phyloP scores from a whole-genome alignment of 2,888 invertebrate genomes.

The Melikaiella ostensackeni region DNA sequence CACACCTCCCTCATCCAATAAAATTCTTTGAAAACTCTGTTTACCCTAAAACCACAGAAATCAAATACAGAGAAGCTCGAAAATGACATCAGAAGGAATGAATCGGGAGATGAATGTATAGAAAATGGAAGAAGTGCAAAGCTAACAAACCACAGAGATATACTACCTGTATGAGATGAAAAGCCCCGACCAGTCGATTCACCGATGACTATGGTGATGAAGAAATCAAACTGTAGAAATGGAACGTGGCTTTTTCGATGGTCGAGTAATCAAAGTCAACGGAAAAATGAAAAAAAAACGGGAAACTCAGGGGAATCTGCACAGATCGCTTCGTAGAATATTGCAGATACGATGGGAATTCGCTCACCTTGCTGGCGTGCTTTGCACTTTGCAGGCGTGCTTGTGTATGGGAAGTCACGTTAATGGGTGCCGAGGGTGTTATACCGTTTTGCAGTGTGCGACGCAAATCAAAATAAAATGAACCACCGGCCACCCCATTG shows the following conservation, averaged over 20 bases:
- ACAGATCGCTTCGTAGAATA: constrained; percentile 12
- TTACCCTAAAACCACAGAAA: too few species aligned
- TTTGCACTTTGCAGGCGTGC: constrained; percentile 22
- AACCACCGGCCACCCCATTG: constrained; percentile 31
- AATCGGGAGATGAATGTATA: too few species aligned
- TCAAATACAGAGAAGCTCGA: too few species aligned
- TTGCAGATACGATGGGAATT: constrained; percentile 28
- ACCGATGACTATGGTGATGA: not conserved
- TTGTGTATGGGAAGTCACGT: constrained; percentile 25
- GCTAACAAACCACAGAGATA: not conserved
- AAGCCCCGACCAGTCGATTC: constrained; percentile 4
- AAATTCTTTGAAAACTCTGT: too few species aligned
- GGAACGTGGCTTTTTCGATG: constrained; percentile 11
- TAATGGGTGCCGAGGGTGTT: constrained; percentile 33
- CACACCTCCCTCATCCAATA: too few species aligned
- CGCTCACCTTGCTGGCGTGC: not conserved
- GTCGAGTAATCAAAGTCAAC: constrained; percentile 15
- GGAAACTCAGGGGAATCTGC: constrained; percentile 10
- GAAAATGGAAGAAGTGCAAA: too few species aligned
- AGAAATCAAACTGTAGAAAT: constrained; percentile 10
- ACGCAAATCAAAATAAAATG: constrained; percentile 40
- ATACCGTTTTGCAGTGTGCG: constrained; percentile 34
- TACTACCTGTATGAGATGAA: not conserved
- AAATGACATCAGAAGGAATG: too few species aligned
- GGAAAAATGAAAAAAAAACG: not conserved